Base-by-base conservation (phyloP, 2,113 vertebrate species). In the Vulpes vulpes region DNA sequence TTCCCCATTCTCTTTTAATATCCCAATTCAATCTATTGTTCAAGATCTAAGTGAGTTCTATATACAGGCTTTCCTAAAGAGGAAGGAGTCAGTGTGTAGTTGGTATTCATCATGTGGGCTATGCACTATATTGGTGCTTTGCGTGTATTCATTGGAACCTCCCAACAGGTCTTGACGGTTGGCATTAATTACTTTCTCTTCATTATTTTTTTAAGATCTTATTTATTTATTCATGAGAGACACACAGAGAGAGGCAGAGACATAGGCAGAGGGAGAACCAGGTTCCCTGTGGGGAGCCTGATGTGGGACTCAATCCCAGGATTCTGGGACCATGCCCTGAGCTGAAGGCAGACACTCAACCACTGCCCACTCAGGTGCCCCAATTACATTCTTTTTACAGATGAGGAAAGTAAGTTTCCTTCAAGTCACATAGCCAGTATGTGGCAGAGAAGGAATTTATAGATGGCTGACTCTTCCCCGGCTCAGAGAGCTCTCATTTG, bases 1-100 rank as follows among this genome's bases (percentile, higher is more conserved):
- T 73, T 96, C 57, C 59, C 60, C 43, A 38, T 90, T 95, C 60
- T 96, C 64, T 90, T 80, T 84, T 79, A 95, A 87, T 79, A 88
- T 94, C 79, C 87, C 57, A 92, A 17, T 82, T 84, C 93, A 80
- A 53, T 38, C 85, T 89, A 49, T 30, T 82, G 57, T 85, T 80
- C 74, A 62, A 51, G 43, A 80, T 95, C 60, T 51, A 76, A 71
- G 91, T 92, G 20, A 32, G 59, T 32, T 67, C 93, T 62, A 64
- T 10, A 49, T 16, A 16, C 6, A 60, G 88, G 3, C 38, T 90
- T 90, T 86, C 87, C 59, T 55, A 84, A 86, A 74, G 38, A 82
- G 85, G 91, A 87, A 95, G 84, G 88, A 84, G 14, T 60, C 71
- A 15, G 83, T 53, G 5, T 32, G 10, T 11, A 64, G 55, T 17